These are phyloP conservation scores for Priocnemis perturbator DNA, from an alignment of 2,888 invertebrate genomes.

Conservation along the genomic window DNA sequence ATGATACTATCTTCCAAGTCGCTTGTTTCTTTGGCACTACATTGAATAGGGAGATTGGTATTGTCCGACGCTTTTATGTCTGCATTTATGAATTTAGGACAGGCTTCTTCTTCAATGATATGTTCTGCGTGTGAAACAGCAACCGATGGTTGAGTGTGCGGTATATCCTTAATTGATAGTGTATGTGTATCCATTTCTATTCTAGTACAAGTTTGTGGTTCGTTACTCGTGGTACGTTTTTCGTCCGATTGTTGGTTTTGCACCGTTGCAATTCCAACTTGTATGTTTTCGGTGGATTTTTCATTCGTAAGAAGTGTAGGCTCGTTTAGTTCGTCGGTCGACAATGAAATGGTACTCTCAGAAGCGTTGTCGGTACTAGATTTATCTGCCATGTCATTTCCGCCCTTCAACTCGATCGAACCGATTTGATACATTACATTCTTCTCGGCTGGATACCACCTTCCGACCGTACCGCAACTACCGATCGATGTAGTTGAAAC, in stretches of 20 bases:
- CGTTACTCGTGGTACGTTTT: no score
- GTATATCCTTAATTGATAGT: no score
- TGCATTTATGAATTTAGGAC: slow-evolving; percentile 4
- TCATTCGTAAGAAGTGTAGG: no score
- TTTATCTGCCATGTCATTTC: slow-evolving; percentile 25
- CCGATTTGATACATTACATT: slow-evolving; percentile 22
- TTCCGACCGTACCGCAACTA: slow-evolving; percentile 13
- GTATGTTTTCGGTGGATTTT: no score
- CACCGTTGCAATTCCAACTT: no score
- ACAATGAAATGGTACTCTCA: slow-evolving; percentile 18
- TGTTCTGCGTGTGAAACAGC: no score
- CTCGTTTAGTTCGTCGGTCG: not conserved
- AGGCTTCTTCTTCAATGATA: no score
- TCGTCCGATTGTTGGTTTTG: no score
- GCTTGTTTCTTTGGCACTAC: slow-evolving; percentile 43
- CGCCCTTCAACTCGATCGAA: slow-evolving; percentile 20
- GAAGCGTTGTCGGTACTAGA: slow-evolving; percentile 29
- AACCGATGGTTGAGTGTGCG: no score
- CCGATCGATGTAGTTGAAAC: slow-evolving; percentile 22
- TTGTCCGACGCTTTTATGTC: slow-evolving; percentile 16
- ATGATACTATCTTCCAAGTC: not conserved
- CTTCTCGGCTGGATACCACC: slow-evolving; percentile 26
- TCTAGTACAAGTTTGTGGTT: no score
- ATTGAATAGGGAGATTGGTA: not conserved
- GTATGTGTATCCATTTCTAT: no score